Base-by-base conservation (phyloP, 2,888 invertebrate species). In the Papilio demoleus region DNA sequence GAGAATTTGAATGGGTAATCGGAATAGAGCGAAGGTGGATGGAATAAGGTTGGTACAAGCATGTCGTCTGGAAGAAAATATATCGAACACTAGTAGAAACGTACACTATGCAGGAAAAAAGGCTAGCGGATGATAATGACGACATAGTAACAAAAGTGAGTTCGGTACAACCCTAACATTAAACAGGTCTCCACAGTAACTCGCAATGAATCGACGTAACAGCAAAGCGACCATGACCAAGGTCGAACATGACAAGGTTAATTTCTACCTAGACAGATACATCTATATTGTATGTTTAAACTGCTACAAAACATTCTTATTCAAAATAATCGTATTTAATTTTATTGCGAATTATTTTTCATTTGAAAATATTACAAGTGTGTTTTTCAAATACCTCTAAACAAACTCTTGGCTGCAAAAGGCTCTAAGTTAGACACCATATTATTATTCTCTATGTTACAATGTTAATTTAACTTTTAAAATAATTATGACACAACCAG, bases 201-300 rank as follows among this genome's bases (percentile, higher is more conserved):
- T 27, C n/a, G 27, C 53, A 53, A 24, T 24, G 50, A 24, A 47
- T 50, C 50, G 24, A 50, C 50, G 14, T 24, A 8, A 27, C 53
- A 53, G 22, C n/a, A 27, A 53, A 53, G 27, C n/a, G 53, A 53
- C 53, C 53, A 27, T 53, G 53, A 53, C 53, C n/a, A 27, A 53
- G 53, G 53, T 27, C 53, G n/a, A 53, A 53, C 24, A 50, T 27
- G n/a, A 27, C 53, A 53, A 27, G 14, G 53, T 24, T 27, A 53
- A 24, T 53, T 53, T 53, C 53, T 5, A 47, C 47, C 14, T 50
- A 19, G 45, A 45, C 17, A 50, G 4, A 27, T 53, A 53, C 8
- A 8, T 8, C n/a, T 0, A 53, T 53, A n/a, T 53, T 27, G 31
- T 31, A 31, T 19, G 9, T 42, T 8, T 9, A 9, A 11, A 8